These are phyloP conservation scores for Colletes gigas DNA, from an alignment of 1,140 invertebrate genomes.

Conservation along the genomic window DNA sequence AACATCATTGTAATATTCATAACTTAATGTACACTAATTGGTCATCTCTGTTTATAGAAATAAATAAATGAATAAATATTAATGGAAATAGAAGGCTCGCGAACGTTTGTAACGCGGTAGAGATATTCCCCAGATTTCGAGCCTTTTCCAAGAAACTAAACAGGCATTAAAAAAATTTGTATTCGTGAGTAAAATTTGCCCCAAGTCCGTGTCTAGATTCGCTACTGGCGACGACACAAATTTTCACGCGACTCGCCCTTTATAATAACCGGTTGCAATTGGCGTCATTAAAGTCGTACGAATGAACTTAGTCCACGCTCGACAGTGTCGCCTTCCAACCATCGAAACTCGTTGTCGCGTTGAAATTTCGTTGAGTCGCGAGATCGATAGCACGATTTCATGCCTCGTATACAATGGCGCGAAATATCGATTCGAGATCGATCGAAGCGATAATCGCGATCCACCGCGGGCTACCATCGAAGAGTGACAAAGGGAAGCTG, in stretches of 20 bases:
- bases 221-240: not conserved
- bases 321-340: slow-evolving; percentile 8
- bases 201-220: no score
- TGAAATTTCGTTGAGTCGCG: slow-evolving; percentile 18
- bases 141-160: no score
- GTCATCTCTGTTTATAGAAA: no score
- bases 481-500: not conserved
- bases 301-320: slow-evolving; percentile 17
- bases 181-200: no score
- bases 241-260: not conserved
- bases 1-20: no score
- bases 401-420: not conserved
- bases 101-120: no score
- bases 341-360: slow-evolving; percentile 18
- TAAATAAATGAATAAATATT: no score
- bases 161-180: no score
- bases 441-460: not conserved
- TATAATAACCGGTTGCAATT: slow-evolving; percentile 51
- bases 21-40: no score
- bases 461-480: not conserved
- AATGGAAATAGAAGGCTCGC: no score
- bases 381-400: not conserved
- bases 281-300: slow-evolving; percentile 14
- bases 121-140: no score
- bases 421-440: slow-evolving; percentile 10